Conservation (phyloP, 2,113 vertebrate genomes). For the Charina bottae region DNA sequence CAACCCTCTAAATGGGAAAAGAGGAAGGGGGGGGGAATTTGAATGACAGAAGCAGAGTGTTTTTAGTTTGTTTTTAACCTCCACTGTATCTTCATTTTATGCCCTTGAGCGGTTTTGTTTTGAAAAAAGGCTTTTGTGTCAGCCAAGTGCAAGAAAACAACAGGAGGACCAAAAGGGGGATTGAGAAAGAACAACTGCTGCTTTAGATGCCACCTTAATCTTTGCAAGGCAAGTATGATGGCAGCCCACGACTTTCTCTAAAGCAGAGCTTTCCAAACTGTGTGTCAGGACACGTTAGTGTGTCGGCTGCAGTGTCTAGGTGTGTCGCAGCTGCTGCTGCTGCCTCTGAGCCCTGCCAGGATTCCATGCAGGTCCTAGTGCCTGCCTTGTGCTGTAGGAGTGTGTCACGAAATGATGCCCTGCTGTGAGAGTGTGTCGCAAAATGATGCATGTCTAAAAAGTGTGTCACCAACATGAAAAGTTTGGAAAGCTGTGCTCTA, state of each 20-base stretch:
- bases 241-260: neutral
- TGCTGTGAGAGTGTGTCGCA: no score
- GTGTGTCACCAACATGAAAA: no score
- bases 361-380: no score
- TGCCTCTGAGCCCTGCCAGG: no score
- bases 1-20: conserved; percentile 2
- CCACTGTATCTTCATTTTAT: neutral
- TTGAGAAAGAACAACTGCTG: neutral
- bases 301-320: no score
- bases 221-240: neutral
- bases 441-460: no score
- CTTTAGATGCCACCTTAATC: neutral
- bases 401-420: no score
- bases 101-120: neutral
- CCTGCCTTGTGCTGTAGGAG: no score
- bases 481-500: no score
- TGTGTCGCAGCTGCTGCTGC: no score
- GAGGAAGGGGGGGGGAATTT: conserved; percentile 20
- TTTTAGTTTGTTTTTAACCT: neutral
- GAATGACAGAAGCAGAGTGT: neutral
- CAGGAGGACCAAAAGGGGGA: neutral
- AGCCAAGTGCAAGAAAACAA: neutral
- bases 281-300: no score
- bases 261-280: no score
- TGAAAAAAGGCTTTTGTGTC: neutral